phyloP scores from a whole-genome alignment of 2,113 vertebrate genomes.

The Ginglymostoma cirratum region DNA sequence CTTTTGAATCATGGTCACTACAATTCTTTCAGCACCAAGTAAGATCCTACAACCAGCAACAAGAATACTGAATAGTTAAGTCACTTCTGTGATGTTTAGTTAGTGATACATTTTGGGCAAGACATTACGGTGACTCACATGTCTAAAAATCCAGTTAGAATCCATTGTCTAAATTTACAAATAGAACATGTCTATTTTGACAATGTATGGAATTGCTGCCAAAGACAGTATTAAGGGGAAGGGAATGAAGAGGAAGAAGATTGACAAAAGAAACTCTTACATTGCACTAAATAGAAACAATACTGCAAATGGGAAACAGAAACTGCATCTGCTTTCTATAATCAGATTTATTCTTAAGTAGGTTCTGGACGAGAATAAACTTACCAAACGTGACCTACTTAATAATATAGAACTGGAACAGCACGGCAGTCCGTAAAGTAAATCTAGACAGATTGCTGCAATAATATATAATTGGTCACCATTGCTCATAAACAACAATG shows the following conservation, averaged over 20 bases:
- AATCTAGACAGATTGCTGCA: neutral
- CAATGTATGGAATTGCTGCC: neutral
- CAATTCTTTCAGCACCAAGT: neutral
- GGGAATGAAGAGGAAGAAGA: neutral
- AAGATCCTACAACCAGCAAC: neutral
- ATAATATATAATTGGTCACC: neutral
- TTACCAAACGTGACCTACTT: neutral
- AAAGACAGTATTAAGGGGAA: neutral
- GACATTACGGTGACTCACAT: neutral
- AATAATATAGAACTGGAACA: neutral
- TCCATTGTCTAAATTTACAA: neutral
- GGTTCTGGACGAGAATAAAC: neutral
- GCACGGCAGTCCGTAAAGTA: neutral
- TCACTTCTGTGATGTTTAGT: neutral
- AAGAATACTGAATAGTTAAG: neutral
- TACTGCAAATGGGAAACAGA: neutral
- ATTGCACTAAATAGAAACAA: neutral
- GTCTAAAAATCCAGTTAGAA: neutral
- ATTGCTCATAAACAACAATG: neutral
- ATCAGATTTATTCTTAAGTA: slow-evolving; percentile 3
- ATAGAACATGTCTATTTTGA: neutral
- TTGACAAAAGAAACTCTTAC: neutral
- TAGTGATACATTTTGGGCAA: neutral
- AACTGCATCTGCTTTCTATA: neutral
- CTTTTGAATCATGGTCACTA: neutral